These are phyloP conservation scores for Tragopan temminckii DNA, from an alignment of 2,797 vertebrate genomes.

Conservation along the genomic window DNA sequence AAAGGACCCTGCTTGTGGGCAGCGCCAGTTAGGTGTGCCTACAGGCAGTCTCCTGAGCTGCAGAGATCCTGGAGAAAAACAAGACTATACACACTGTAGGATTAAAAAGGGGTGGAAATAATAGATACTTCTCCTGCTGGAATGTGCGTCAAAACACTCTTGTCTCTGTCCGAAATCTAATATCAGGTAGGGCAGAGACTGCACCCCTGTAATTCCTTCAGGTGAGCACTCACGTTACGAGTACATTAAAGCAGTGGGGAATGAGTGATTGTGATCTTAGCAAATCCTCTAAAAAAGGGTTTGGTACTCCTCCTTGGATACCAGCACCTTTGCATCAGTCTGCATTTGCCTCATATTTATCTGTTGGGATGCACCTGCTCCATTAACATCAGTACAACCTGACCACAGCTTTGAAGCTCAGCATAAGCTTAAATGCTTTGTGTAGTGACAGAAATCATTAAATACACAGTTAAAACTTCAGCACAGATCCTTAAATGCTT, in stretches of 20 bases:
- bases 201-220: neutral
- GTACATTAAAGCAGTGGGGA: neutral
- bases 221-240: neutral
- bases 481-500: neutral
- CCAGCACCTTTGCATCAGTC: neutral
- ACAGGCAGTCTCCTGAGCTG: neutral
- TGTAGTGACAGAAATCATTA: neutral
- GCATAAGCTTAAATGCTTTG: neutral
- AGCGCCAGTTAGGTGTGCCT: neutral
- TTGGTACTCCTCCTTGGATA: rapidly evolving
- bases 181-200: neutral
- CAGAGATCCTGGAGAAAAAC: neutral
- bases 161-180: neutral
- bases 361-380: neutral
- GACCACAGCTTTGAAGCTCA: neutral
- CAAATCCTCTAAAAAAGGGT: neutral
- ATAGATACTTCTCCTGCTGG: neutral
- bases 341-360: neutral
- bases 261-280: neutral
- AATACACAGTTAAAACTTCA: neutral
- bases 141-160: neutral
- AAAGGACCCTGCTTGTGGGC: neutral
- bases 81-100: rapidly evolving
- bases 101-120: neutral
- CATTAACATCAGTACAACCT: neutral